Evolutionary conservation across 2,113 vertebrate species (phyloP), one percentile per base, ranked within the genome.

Genomic region (Piaya cayana): DNA sequence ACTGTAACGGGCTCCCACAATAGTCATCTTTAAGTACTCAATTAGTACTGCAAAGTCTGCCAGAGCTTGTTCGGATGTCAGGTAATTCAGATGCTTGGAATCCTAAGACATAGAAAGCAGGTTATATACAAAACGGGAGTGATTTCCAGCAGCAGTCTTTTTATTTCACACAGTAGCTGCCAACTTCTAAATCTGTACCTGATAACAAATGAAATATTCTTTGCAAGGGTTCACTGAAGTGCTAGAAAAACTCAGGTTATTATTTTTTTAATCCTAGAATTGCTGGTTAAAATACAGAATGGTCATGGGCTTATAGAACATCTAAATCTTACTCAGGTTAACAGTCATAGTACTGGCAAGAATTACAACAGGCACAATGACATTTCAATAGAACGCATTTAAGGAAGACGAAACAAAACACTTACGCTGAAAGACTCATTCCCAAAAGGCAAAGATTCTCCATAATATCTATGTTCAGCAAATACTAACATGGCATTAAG

Each of bases 381-480:
- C 21, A 14, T 64, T 81, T 67, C 34, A 15, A 59, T 11, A 60
- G 9, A 86, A 70, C 8, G 56, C 3, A 17, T 49, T 43, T 42
- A 68, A 82, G 23, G 25, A 75, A 88, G 56, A 77, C n/a, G 82
- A 71, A 76, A 84, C 22, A 76, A 0, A 5, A 71, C 30, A 95
- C 98, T 98, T 97, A 99, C 99, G 0, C 97, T 98, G 88, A 98
- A 99, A 55, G 99, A 98, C 11, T 98, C 97, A 17, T 98, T 96
- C 92, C 99, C 99, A 96, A 99, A 99, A 12, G 99, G 99, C 89
- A 99, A 93, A 3, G 99, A 99, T 68, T 99, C 98, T 89, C 99
- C 99, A 76, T 99, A 99, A 95, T 99, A 99, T 39, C 99, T 98
- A 74, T 99, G 99, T 81, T 99, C 99, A 75, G 99, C 99, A 98